Conservation (phyloP, 30 jellyfish, hydroid and myxozoan species). For the Cassiopea xamachana region DNA sequence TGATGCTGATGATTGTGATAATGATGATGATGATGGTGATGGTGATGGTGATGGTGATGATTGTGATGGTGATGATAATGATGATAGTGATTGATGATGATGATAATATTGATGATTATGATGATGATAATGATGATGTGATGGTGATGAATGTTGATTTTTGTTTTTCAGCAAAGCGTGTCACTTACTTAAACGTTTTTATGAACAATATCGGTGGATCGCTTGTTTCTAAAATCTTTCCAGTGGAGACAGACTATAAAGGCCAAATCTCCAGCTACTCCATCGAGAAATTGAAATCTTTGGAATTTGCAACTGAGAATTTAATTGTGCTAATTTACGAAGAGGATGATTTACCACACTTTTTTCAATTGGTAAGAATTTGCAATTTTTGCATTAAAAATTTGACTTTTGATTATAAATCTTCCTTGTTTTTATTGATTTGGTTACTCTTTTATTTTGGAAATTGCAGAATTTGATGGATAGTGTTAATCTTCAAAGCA, state of each 20-base stretch:
- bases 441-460: too few relatives aligned
- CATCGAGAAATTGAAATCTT: slow-evolving; percentile 12
- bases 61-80: too few relatives aligned
- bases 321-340: slow-evolving; percentile 30
- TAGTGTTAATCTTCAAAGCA: too few relatives aligned
- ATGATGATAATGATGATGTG: background rate
- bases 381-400: background rate
- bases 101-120: background rate
- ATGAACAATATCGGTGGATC: background rate
- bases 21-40: background rate
- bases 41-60: background rate
- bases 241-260: slow-evolving; percentile 8
- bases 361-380: slow-evolving; percentile 14
- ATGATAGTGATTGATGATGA: too few relatives aligned
- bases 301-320: background rate
- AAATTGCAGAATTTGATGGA: too few relatives aligned
- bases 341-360: slow-evolving; percentile 19
- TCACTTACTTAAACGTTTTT: slow-evolving; percentile 1
- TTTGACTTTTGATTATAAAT: background rate
- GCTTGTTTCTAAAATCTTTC: background rate
- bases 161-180: slow-evolving; percentile 15
- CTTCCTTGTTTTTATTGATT: too few relatives aligned
- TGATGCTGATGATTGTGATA: background rate
- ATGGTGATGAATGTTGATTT: background rate
- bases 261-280: slow-evolving; percentile 16